Evolutionary conservation across 2,888 invertebrate species (phyloP), one percentile per base, ranked within the genome.

Genomic region (Vannuccia rotundouncinata): DNA sequence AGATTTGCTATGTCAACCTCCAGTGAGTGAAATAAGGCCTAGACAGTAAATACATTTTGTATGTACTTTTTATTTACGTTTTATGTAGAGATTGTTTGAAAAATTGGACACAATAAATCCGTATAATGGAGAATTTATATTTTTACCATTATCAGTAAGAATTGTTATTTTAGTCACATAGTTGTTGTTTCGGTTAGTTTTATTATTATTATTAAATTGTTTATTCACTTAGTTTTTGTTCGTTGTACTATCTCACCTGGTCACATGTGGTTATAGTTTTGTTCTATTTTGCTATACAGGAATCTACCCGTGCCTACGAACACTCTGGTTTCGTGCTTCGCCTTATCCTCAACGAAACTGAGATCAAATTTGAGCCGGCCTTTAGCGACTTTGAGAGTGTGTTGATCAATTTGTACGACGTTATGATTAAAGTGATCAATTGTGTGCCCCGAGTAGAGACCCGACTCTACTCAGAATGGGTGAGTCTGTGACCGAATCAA

Each of bases 361-460:
- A 84, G 80, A 87, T 88, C 81, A 86, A 86, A 82, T 89, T 88
- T 85, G 88, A 89, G 81, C 89, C 89, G 59, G 85, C 85, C n/a
- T 87, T 87, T 82, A 91, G 91, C 79, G 91, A 91, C 85, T 92
- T 95, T 84, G 91, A 91, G 83, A 91, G 92, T 77, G 91, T 91
- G 82, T 89, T 95, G 0, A 87, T 92, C 59, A 90, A 91, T 75
- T 89, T 93, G 27, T 91, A 93, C 82, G 92, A 93, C 83, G 90
- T 91, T n/a, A 91, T 95, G 83, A 91, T 92, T 13, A 90, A 92
- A 81, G 91, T 93, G 0, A 92, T 94, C 31, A 89, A 90, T 82
- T 90, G 90, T 45, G 90, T 93, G 78, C 93, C 94, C 0, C 90
- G 94, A 79, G 90, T 95, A 66, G 95, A 96, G 88, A 92, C 92